phyloP scores from a whole-genome alignment of 2,113 vertebrate genomes.

The Lontra canadensis region DNA sequence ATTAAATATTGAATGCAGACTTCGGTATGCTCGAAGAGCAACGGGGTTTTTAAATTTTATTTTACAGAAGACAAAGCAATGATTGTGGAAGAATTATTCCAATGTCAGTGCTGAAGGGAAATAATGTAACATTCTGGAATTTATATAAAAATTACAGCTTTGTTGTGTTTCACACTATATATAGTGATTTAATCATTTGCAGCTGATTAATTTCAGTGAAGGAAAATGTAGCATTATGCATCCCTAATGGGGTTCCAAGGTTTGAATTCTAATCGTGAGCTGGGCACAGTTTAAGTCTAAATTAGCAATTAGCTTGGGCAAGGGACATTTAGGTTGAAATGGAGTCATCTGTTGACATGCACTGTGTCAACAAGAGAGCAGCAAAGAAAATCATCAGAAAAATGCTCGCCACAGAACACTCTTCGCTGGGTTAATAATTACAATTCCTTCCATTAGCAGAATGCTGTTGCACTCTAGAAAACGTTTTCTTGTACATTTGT shows the following conservation, averaged over 20 bases:
- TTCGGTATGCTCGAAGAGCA: conserved; percentile 72
- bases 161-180: conserved; percentile 80
- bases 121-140: conserved; percentile 80
- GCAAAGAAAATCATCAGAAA: background rate
- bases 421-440: background rate
- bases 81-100: conserved; percentile 75
- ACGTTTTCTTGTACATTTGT: background rate
- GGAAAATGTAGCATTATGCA: conserved; percentile 74
- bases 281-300: conserved; percentile 67
- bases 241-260: conserved; percentile 70
- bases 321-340: conserved; percentile 52
- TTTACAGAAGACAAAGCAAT: conserved; percentile 81
- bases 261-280: conserved; percentile 66
- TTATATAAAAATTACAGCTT: conserved; percentile 81
- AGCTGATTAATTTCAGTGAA: conserved; percentile 80
- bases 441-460: background rate
- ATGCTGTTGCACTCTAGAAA: background rate
- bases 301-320: conserved; percentile 60
- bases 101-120: conserved; percentile 74
- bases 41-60: conserved; percentile 75
- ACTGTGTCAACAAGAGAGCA: conserved; percentile 41
- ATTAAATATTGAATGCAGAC: conserved; percentile 77
- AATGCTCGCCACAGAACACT: background rate
- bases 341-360: conserved; percentile 63
- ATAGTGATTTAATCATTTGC: conserved; percentile 82